A percentile compares a stretch with the other conserved stretches of the same genome.
phyloP scores from a whole-genome alignment of 2,888 invertebrate genomes.

The Lutraria lutraria region DNA sequence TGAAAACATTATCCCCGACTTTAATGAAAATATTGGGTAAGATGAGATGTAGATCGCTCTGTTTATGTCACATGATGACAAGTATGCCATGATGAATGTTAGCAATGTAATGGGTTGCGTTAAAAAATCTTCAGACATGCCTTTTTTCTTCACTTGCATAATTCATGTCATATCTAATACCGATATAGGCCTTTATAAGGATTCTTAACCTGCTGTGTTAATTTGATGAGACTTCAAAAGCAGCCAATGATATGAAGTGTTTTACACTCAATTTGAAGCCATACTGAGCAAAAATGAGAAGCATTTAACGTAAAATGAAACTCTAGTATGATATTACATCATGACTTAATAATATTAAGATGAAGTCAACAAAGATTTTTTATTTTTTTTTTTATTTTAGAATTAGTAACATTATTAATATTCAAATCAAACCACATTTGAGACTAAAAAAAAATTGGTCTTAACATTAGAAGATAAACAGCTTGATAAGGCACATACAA shows the following conservation, averaged over 20 bases:
- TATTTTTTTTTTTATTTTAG: too few species aligned
- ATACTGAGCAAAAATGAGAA: not conserved
- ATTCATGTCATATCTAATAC: not conserved
- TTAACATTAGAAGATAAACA: too few species aligned
- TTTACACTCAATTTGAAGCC: not conserved
- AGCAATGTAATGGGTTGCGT: not conserved
- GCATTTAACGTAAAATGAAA: not conserved
- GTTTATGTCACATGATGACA: constrained; percentile 2
- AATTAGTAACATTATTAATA: too few species aligned
- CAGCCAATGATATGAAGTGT: not conserved
- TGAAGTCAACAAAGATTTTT: not conserved
- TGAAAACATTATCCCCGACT: not conserved
- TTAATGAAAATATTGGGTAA: not conserved
- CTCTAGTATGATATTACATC: not conserved
- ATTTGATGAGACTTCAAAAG: not conserved
- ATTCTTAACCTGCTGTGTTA: not conserved
- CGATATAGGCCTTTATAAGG: not conserved
- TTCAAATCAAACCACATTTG: too few species aligned
- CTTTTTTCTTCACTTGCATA: constrained; percentile 4
- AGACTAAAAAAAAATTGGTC: too few species aligned
- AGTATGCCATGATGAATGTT: not conserved
- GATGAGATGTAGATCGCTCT: not conserved
- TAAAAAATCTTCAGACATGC: not conserved
- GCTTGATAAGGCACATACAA: too few species aligned
- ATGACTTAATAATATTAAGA: not conserved